Base-by-base conservation (phyloP, 2,797 vertebrate species). In the Acanthis flammea region DNA sequence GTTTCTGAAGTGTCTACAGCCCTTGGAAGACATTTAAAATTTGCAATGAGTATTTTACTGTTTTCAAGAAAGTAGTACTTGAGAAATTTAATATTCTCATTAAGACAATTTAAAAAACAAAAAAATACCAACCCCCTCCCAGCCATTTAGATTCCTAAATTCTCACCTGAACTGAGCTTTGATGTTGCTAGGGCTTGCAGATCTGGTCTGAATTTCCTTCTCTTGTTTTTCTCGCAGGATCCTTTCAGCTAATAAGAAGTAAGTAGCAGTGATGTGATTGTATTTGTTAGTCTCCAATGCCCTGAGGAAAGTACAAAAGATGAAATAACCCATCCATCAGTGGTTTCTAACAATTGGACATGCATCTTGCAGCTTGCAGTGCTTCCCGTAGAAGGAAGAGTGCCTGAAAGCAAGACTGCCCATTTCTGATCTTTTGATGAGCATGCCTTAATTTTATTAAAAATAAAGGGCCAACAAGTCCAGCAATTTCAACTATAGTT, bases 181-280 rank as follows among this genome's bases (percentile, higher is more conserved):
- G 96, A 99, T 99, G 97, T 99, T 99, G 97, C 99, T 99, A 73
- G 99, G 99, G 95, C 99, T 99, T 66, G 99, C 99, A 50, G 99
- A 99, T 79, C 99, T 98, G 12, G 98, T 98, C 95, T 99, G 99
- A 71, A 99, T 98, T 95, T 99, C 99, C 92, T 99, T 99, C 97
- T 99, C 99, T 79, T 99, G 99, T 97, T 99, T 99, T 95, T 99
- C 99, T 96, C 99, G 97, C 92, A 99, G 98, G 97, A 99, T 99
- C 94, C 99, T 97, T 95, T 99, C 99, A 19, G 99, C 99, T 44
- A 99, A 97, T 93, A 99, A 97, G 98, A 99, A 99, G 98, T 99
- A 99, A 12, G 99, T 99, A 96, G 99, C 99, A 41, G 99, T 99
- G 97, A 99, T 99, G 98, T 99, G 99, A 98, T 99, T 99, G 97